Conservation (phyloP, 2,797 vertebrate genomes). For the Pogoniulus pusillus region DNA sequence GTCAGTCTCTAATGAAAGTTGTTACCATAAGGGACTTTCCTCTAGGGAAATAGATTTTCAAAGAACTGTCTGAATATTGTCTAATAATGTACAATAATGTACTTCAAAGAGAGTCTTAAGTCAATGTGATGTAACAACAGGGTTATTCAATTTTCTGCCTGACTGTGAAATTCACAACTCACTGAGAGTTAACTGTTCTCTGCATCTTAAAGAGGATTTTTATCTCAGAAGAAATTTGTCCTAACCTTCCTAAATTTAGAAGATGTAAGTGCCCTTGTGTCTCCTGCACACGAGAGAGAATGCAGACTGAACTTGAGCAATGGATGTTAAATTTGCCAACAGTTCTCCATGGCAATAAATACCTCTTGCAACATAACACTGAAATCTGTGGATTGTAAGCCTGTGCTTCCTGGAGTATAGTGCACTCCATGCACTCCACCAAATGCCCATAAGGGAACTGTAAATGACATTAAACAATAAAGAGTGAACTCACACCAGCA, state of each 20-base stretch:
- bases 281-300: not conserved
- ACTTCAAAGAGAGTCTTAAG: conserved; percentile 29
- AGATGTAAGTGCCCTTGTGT: not conserved
- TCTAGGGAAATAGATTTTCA: not conserved
- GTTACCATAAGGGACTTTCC: not conserved
- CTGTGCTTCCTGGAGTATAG: not conserved
- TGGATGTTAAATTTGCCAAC: conserved; percentile 9
- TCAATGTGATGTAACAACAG: not conserved
- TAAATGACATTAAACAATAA: conserved; percentile 18
- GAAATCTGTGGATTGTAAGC: conserved; percentile 39
- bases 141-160: not conserved
- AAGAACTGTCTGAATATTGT: not conserved
- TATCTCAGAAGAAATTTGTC: not conserved
- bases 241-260: not conserved
- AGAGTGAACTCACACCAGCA: not conserved
- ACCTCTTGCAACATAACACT: conserved; percentile 47
- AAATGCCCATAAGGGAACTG: conserved; percentile 27
- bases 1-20: not conserved
- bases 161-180: not conserved
- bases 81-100: conserved; percentile 10
- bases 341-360: conserved; percentile 35
- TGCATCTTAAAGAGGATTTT: not conserved
- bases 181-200: not conserved
- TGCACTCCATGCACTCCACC: conserved; percentile 1
- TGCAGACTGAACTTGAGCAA: conserved; percentile 31